phyloP scores from a whole-genome alignment of 2,113 vertebrate species.

The Phocoena sinus region DNA sequence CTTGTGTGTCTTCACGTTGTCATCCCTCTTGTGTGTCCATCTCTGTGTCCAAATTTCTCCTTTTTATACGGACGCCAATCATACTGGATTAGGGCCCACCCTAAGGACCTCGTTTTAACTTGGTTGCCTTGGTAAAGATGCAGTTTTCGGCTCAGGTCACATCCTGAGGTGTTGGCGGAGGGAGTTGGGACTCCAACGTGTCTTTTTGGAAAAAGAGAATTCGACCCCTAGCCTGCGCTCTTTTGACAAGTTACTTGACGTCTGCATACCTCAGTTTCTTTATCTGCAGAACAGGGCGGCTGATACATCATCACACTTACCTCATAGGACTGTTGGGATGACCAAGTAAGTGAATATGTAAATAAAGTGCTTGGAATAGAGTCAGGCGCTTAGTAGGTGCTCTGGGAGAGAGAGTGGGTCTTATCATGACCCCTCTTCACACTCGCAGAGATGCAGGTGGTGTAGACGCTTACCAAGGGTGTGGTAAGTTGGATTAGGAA shows the following conservation, averaged over 20 bases:
- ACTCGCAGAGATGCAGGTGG: background rate
- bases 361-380: background rate
- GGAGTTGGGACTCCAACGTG: background rate
- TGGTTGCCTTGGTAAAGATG: background rate
- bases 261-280: background rate
- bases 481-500: background rate
- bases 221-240: background rate
- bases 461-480: fast-evolving
- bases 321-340: background rate
- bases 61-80: background rate
- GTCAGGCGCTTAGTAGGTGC: background rate
- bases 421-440: background rate
- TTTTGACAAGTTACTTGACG: background rate
- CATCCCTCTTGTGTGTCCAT: background rate
- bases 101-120: background rate
- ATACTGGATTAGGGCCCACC: background rate
- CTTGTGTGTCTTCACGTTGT: background rate
- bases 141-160: background rate
- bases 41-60: background rate
- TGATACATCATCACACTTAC: fast-evolving
- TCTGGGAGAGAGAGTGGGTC: background rate
- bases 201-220: background rate
- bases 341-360: background rate
- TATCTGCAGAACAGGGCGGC: background rate
- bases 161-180: background rate